Conservation (phyloP, 1,140 invertebrate species). For the Procambarus clarkii region DNA sequence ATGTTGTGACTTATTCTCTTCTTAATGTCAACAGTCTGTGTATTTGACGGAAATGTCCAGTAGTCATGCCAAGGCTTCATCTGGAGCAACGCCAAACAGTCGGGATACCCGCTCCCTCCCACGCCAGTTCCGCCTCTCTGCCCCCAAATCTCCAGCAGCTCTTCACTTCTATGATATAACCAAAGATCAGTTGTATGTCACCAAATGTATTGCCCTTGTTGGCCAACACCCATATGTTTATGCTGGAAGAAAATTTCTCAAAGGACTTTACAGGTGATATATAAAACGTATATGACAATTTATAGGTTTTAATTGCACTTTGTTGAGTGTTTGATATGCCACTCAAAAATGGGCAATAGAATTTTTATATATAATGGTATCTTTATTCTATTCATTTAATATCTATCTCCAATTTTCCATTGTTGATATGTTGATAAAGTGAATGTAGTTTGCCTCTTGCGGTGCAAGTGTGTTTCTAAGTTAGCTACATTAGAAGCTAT, state of each 20-base stretch:
- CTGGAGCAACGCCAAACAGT: slow-evolving; percentile 76
- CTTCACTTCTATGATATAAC: slow-evolving; percentile 93
- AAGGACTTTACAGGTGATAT: slow-evolving; percentile 87
- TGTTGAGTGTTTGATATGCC: too few relatives aligned
- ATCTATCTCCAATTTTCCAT: too few relatives aligned
- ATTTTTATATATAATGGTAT: too few relatives aligned
- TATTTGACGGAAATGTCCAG: slow-evolving; percentile 92
- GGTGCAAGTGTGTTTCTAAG: too few relatives aligned
- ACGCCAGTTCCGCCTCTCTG: slow-evolving; percentile 90
- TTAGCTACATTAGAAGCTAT: too few relatives aligned
- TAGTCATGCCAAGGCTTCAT: slow-evolving; percentile 76
- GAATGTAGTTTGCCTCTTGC: too few relatives aligned
- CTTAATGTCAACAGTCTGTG: slow-evolving; percentile 82
- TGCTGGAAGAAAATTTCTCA: slow-evolving; percentile 89
- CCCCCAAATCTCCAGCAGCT: slow-evolving; percentile 84
- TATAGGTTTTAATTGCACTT: too few relatives aligned
- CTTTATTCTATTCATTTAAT: too few relatives aligned
- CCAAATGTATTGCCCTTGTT: slow-evolving; percentile 95
- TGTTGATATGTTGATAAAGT: too few relatives aligned
- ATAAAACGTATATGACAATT: not conserved
- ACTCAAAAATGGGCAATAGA: too few relatives aligned
- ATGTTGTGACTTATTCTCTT: too few relatives aligned
- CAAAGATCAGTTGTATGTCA: slow-evolving; percentile 87
- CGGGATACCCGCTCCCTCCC: slow-evolving; percentile 87
- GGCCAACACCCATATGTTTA: slow-evolving; percentile 93